Evolutionary conservation across 2,113 vertebrate genomes (phyloP).

Genomic region (Podocnemis expansa): DNA sequence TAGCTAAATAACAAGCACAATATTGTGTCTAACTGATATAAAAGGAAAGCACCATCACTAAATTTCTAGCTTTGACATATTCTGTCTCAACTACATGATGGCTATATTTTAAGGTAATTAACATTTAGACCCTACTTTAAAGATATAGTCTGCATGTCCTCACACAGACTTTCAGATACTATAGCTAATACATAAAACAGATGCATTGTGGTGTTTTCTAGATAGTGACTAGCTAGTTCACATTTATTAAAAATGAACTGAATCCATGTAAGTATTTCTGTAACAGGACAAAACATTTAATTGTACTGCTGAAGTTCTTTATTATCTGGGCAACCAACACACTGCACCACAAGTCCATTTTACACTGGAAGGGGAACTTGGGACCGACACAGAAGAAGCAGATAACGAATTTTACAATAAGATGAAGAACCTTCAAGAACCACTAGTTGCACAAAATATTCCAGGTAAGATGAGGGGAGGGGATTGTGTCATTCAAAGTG

Average conservation of each 20-base stretch:
- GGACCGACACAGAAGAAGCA: slow-evolving; percentile 73
- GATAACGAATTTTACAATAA: slow-evolving; percentile 84
- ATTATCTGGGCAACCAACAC: slow-evolving; percentile 62
- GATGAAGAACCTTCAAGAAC: slow-evolving; percentile 73
- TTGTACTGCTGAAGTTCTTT: slow-evolving; percentile 88
- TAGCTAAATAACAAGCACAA: neutral
- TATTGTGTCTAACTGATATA: neutral
- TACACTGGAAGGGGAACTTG: slow-evolving; percentile 75
- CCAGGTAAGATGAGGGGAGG: slow-evolving; percentile 81
- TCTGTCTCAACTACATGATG: neutral
- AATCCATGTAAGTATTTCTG: neutral
- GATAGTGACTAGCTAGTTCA: neutral
- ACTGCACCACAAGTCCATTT: slow-evolving; percentile 80
- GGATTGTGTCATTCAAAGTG: neutral
- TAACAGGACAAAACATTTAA: slow-evolving; percentile 64
- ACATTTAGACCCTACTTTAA: neutral
- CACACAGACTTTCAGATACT: neutral
- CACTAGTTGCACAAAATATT: slow-evolving; percentile 79
- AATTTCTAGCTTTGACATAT: neutral
- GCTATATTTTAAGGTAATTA: neutral
- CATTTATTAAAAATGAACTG: neutral
- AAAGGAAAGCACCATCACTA: neutral
- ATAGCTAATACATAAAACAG: accelerated
- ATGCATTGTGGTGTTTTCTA: neutral
- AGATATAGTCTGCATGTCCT: neutral